Conservation (phyloP, 2,113 vertebrate species). For the Rutilus rutilus region DNA sequence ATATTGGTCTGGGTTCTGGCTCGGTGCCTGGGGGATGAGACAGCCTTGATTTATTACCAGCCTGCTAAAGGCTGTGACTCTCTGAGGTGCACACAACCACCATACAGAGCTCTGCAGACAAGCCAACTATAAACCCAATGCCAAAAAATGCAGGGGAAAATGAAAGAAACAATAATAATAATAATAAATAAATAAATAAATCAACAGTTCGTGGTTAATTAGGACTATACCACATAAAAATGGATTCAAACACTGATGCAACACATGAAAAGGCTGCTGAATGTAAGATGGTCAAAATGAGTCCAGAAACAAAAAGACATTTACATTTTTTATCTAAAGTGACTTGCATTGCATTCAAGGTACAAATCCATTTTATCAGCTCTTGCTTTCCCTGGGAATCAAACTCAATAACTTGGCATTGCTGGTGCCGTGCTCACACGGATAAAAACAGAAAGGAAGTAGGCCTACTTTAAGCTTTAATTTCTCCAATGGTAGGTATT, state of each 20-base stretch:
- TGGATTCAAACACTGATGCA: background rate
- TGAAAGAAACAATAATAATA: background rate
- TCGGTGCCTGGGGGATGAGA: slow-evolving; percentile 41
- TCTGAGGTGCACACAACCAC: slow-evolving; percentile 23
- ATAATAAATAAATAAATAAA: background rate
- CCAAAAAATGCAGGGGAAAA: background rate
- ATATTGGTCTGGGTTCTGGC: slow-evolving; percentile 57
- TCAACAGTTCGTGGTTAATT: background rate
- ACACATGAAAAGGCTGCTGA: background rate
- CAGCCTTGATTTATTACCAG: slow-evolving; percentile 49
- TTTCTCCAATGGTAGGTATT: background rate
- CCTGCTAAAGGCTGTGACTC: slow-evolving; percentile 39
- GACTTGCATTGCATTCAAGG: too few species aligned
- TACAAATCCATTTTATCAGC: too few species aligned
- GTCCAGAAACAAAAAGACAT: too few species aligned
- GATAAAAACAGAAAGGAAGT: background rate
- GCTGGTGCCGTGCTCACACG: too few species aligned
- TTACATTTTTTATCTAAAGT: too few species aligned
- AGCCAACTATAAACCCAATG: slow-evolving; percentile 15
- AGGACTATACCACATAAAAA: background rate
- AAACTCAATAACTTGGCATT: too few species aligned
- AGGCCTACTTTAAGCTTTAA: background rate
- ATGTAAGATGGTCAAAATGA: background rate
- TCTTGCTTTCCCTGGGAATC: too few species aligned
- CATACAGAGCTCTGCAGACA: background rate